Conservation (phyloP, 2,888 invertebrate genomes). For the Pristionchus mayeri region DNA sequence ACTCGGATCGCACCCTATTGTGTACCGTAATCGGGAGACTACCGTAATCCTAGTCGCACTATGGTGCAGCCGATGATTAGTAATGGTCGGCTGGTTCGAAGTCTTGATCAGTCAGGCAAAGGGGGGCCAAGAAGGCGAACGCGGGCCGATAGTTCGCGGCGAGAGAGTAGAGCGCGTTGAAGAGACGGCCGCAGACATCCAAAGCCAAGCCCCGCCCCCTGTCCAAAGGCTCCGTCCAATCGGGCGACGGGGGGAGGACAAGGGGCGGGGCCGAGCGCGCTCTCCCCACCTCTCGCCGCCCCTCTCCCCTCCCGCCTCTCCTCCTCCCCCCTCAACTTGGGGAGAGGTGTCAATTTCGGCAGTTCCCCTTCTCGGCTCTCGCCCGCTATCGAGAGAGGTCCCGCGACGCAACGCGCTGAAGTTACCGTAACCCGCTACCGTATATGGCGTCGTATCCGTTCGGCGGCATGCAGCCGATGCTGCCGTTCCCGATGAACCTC, state of each 20-base stretch:
- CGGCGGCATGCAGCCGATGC: slow-evolving; percentile 7
- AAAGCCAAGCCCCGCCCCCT: slow-evolving; percentile 54
- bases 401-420: slow-evolving; percentile 80
- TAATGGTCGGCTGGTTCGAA: background rate
- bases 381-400: too few relatives aligned
- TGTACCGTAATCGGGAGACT: slow-evolving; percentile 28
- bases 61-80: slow-evolving; percentile 11
- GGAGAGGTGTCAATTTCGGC: slow-evolving; percentile 66
- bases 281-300: background rate
- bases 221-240: slow-evolving; percentile 43
- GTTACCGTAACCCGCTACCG: background rate
- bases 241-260: slow-evolving; percentile 1
- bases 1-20: slow-evolving; percentile 27
- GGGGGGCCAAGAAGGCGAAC: background rate
- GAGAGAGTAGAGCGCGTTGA: slow-evolving; percentile 15
- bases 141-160: background rate
- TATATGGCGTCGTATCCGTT: slow-evolving; percentile 76
- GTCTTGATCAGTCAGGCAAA: background rate
- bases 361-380: slow-evolving; percentile 48
- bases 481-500: slow-evolving; percentile 44
- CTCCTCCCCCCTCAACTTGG: slow-evolving; percentile 4
- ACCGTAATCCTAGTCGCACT: background rate
- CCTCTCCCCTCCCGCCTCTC: background rate
- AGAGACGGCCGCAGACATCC: slow-evolving; percentile 20
- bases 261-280: slow-evolving; percentile 12